Base-by-base conservation (phyloP, 2,888 invertebrate species). In the Cybosia mesomella region DNA sequence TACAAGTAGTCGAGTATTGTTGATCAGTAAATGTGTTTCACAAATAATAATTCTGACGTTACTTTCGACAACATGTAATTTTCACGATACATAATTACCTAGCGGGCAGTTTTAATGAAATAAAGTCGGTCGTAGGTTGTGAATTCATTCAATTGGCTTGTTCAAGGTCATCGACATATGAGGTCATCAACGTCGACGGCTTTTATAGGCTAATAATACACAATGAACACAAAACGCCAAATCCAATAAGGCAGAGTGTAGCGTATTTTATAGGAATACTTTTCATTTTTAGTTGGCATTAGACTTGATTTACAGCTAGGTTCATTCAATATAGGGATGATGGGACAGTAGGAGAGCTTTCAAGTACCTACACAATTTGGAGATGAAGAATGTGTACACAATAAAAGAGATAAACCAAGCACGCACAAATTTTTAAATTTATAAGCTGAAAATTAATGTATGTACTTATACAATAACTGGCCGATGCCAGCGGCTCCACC, bases 181-280 rank as follows among this genome's bases (percentile, higher is more conserved):
- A 36, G 15, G 18, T 28, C n/a, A 61, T 49, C 18, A 28, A 28
- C 28, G 4, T n/a, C 28, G 11, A 43, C n/a, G 43, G 21, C 36
- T 13, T 28, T 21, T 43, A 49, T 4, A 43, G 24, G 39, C 43
- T 43, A 49, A 43, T 60, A 28, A 28, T 28, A n/a, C 11, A 13
- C 43, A n/a, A 43, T 28, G 61, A 24, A 11, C 28, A 24, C 60
- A 39, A 60, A 60, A 18, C 22, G 43, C n/a, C n/a, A 18, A 60
- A 60, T 24, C 39, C 22, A 24, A 43, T 60, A 60, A 18, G 60
- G 18, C 22, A 18, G 22, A 43, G n/a, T n/a, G 28, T 13, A 49
- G n/a, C 28, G 8, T 61, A n/a, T 28, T 60, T 49, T 43, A 49
- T 60, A 24, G 55, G 22, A 5, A 54, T 54, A 54, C 54, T 54